Conservation (phyloP, 2,888 invertebrate species). For the Adelphocoris suturalis region DNA sequence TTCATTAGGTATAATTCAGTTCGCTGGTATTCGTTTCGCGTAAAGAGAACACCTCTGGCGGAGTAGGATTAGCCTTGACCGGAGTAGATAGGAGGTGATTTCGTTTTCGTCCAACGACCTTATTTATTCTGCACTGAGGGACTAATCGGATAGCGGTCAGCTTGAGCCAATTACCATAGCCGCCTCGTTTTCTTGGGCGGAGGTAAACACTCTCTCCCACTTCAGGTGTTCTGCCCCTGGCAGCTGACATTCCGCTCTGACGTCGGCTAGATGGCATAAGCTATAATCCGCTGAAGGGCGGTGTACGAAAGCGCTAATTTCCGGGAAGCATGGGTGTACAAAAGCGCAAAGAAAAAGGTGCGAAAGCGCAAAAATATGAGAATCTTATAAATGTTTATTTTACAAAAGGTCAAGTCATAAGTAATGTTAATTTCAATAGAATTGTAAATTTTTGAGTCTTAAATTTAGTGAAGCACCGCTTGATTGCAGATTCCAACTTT, state of each 20-base stretch:
- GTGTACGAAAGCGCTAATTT: too few species aligned
- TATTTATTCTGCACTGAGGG: constrained; percentile 13
- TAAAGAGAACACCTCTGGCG: background rate
- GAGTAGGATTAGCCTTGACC: background rate
- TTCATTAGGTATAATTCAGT: background rate
- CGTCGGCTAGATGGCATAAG: too few species aligned
- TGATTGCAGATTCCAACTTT: too few species aligned
- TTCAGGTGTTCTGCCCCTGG: background rate
- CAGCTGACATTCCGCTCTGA: background rate
- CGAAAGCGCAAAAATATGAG: too few species aligned
- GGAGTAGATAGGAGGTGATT: background rate
- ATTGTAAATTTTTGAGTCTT: too few species aligned
- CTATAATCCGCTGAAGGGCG: too few species aligned
- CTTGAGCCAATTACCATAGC: constrained; percentile 17
- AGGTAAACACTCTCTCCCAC: background rate
- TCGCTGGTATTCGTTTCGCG: background rate
- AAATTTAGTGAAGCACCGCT: too few species aligned
- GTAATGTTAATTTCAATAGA: too few species aligned
- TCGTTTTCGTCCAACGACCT: constrained; percentile 14
- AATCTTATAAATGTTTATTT: too few species aligned
- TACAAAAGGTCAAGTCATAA: too few species aligned
- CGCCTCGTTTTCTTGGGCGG: constrained; percentile 2
- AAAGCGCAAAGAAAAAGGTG: too few species aligned
- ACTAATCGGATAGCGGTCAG: constrained; percentile 19
- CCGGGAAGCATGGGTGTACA: too few species aligned